Conservation (phyloP, 2,888 invertebrate genomes). For the Hoplodrina ambigua region DNA sequence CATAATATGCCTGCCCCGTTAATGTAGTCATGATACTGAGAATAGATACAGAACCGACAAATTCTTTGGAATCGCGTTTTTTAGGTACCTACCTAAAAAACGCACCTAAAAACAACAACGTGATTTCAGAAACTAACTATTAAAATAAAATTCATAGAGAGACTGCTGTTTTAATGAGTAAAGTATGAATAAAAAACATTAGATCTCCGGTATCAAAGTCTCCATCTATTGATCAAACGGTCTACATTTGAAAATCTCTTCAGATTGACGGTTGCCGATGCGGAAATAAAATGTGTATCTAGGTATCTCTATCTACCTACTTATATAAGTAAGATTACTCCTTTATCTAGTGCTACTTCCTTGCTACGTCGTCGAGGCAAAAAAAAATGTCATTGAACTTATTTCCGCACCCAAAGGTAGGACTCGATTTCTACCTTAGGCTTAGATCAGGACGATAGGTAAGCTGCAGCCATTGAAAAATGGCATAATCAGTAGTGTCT, state of each 20-base stretch:
- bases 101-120: too few relatives aligned
- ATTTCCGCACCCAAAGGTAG: constrained; percentile 17
- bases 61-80: too few relatives aligned
- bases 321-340: constrained; percentile 13
- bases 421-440: too few relatives aligned
- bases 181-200: background rate
- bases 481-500: too few relatives aligned
- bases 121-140: background rate
- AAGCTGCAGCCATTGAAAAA: too few relatives aligned
- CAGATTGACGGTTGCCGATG: background rate
- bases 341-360: constrained; percentile 29
- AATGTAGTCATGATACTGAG: too few relatives aligned
- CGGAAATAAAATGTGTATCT: constrained; percentile 19
- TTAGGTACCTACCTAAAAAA: too few relatives aligned
- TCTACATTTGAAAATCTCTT: background rate
- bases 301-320: too few relatives aligned
- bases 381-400: constrained; percentile 21
- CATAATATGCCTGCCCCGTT: background rate
- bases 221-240: constrained; percentile 1
- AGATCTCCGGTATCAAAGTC: background rate
- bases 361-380: constrained; percentile 3
- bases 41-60: too few relatives aligned
- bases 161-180: background rate
- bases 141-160: constrained; percentile 13
- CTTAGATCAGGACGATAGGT: too few relatives aligned